Evolutionary conservation across 2,888 invertebrate species (phyloP).

Genomic region (Philaethria dido): DNA sequence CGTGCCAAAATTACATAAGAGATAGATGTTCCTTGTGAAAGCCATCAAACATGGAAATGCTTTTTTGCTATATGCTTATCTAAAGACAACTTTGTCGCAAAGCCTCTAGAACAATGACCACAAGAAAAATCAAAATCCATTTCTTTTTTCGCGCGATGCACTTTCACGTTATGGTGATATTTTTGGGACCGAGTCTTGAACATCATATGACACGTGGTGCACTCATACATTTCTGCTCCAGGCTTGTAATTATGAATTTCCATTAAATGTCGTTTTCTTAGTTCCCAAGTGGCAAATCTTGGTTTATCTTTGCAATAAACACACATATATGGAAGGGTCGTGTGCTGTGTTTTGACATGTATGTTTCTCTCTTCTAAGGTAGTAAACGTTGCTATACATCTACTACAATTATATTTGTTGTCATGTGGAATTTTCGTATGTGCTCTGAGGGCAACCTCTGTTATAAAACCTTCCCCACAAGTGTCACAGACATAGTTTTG

Average conservation of each 20-base stretch:
- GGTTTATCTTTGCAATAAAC: constrained; percentile 76
- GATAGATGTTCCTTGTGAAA: background rate
- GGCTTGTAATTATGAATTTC: constrained; percentile 76
- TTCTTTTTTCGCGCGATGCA: constrained; percentile 74
- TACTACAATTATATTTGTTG: constrained; percentile 72
- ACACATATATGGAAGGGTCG: constrained; percentile 73
- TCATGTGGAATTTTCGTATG: constrained; percentile 74
- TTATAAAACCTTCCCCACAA: constrained; percentile 77
- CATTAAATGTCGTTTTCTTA: constrained; percentile 72
- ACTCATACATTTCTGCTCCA: constrained; percentile 75
- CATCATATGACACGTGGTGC: constrained; percentile 76
- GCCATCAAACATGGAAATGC: constrained; percentile 58
- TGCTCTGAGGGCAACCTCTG: constrained; percentile 69
- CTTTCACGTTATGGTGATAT: constrained; percentile 76
- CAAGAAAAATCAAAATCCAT: constrained; percentile 77
- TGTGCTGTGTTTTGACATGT: constrained; percentile 74
- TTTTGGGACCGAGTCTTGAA: constrained; percentile 77
- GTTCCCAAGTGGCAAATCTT: constrained; percentile 74
- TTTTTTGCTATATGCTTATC: constrained; percentile 82
- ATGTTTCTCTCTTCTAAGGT: constrained; percentile 70
- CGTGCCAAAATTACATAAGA: background rate
- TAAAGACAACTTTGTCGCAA: constrained; percentile 78
- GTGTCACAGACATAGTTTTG: constrained; percentile 78
- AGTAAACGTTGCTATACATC: constrained; percentile 74
- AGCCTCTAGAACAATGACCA: constrained; percentile 76